Base-by-base conservation (phyloP, 2,797 vertebrate species). In the Trematomus bernacchii region DNA sequence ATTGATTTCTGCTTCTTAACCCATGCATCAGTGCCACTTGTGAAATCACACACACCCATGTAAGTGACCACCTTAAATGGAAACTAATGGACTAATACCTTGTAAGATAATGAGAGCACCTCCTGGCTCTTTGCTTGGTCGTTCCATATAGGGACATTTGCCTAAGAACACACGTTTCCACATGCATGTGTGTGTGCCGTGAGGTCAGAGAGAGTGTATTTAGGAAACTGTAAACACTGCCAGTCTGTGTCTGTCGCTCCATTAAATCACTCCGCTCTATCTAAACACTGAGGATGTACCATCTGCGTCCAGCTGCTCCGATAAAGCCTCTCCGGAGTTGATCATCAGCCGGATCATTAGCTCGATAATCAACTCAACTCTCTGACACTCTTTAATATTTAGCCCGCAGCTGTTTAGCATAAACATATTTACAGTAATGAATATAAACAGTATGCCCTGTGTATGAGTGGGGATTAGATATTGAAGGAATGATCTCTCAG, bases 281-380 rank as follows among this genome's bases (percentile, higher is more conserved):
- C 76, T 84, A 85, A 88, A 87, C 79, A 77, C 71, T 65, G 68
- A 65, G 37, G 72, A 71, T 67, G 63, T 66, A 15, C 90, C 86
- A 85, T 84, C 89, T 89, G 90, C 70, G 76, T 71, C 80, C 85
- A 85, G 85, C 87, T 90, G 85, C 61, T 75, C 51, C 43, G 69
- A 13, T 66, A 50, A 72, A 86, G 67, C 77, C 61, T 74, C 69
- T 3, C 67, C 37, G 79, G 59, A 59, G 79, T 50, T 52, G 40
- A 47, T 87, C 83, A 71, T 79, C 72, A 66, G 2, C 73, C 50
- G 76, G 68, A 83, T 88, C 59, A 82, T 90, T 84, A 77, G 77
- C 66, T 12, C n/a, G 69, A 86, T 82, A 71, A 92, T 86, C 59
- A 77, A 68, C 59, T 70, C 50, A 64, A 75, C 79, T 66, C 58